Evolutionary conservation across 2,888 invertebrate genomes (phyloP), one percentile per base, ranked within the genome.

Genomic region (Nephrotoma appendiculata): DNA sequence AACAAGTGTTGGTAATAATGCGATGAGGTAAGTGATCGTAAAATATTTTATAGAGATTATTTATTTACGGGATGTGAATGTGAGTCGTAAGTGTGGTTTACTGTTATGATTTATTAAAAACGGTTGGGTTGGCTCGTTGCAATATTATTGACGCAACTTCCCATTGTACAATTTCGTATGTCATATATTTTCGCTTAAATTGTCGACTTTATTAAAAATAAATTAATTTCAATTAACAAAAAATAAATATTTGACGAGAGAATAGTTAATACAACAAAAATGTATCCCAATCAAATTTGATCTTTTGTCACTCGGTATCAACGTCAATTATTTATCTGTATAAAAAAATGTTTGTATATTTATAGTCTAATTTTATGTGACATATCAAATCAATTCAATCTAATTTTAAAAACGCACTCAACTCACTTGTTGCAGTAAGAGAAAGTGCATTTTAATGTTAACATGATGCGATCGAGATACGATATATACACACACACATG

Each of bases 1-100:
- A 90, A 95, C 95, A 0, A 93, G 93, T 85, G 94, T 94, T 83
- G 92, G 92, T 5, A 91, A 93, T 88, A 71, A 71, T 71, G 31
- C 71, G 31, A 19, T 71, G 19, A 31, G 71, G 71, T 71, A 71
- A 71, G 71, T 31, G 71, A 71, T 52, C 52, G 15, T 52, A 7
- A 52, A 44, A 52, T 52, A 6, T 31, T 31, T 71, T 71, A 9
- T 31, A 31, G 31, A 31, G 2, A 31, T 31, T 31, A 31, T 31
- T 71, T 31, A 71, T 7, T 31, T 31, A 31, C 31, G 44, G 44
- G 44, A 71, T 31, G 31, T 31, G 31, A 31, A 31, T 31, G 31
- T 31, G 31, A 31, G 31, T 31, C 31, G 31, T 2, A 31, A 31
- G 31, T 3, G 31, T 31, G 31, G 31, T 31, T 31, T 31, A 6